These are phyloP conservation scores for Melanotaenia maccullochi DNA, from an alignment of 2,797 vertebrate species.

Conservation along the genomic window DNA sequence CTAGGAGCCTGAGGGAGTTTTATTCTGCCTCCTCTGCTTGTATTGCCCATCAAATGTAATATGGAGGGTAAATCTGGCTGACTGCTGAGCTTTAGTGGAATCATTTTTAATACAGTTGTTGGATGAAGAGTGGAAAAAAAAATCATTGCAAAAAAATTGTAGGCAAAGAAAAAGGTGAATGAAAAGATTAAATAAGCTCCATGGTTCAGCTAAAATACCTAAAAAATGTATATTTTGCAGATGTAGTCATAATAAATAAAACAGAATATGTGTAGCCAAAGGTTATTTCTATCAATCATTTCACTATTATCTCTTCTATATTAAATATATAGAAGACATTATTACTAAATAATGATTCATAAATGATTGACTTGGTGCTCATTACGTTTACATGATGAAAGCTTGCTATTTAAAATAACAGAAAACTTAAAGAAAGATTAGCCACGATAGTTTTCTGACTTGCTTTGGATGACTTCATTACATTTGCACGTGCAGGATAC, in stretches of 20 bases:
- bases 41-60: constrained; percentile 31
- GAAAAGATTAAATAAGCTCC: not conserved
- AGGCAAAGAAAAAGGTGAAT: constrained; percentile 1
- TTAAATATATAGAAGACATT: not conserved
- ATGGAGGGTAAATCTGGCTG: constrained; percentile 19
- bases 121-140: not conserved
- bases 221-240: not conserved
- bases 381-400: not conserved
- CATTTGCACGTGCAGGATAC: not conserved
- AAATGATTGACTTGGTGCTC: not conserved
- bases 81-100: constrained; percentile 10
- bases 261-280: not conserved
- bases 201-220: not conserved
- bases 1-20: constrained; percentile 51
- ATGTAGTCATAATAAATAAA: not conserved
- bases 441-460: not conserved
- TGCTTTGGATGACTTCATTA: constrained; percentile 11
- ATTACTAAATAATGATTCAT: not conserved
- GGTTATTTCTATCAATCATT: not conserved
- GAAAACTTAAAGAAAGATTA: too few species aligned
- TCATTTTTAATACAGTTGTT: constrained; percentile 4
- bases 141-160: not conserved
- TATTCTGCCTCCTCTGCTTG: constrained; percentile 23
- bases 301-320: not conserved
- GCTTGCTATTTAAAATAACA: too few species aligned